Conservation (phyloP, 35 echinoderm and acorn worm species). For the Lytechinus pictus region DNA sequence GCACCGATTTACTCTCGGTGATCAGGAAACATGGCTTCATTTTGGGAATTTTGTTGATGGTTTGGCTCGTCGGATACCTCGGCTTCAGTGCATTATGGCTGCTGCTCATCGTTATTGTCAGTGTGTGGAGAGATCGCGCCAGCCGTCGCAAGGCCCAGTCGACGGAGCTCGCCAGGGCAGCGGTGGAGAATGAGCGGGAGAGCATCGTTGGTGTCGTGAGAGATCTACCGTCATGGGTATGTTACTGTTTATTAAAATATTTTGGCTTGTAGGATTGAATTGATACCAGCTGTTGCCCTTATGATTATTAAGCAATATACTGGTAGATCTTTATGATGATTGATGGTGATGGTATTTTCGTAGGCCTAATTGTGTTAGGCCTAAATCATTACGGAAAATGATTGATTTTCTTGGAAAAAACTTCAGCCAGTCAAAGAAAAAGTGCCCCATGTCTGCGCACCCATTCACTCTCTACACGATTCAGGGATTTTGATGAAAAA, state of each 20-base stretch:
- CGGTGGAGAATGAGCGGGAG: constrained; percentile 76
- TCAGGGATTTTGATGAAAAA: too few species aligned
- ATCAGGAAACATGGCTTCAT: constrained; percentile 63
- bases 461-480: too few species aligned
- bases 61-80: constrained; percentile 81
- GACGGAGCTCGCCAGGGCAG: constrained; percentile 62
- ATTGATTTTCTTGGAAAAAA: too few species aligned
- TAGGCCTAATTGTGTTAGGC: too few species aligned
- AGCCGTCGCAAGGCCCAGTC: constrained; percentile 57
- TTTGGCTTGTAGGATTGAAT: too few species aligned
- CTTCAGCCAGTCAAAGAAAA: too few species aligned
- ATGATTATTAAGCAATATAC: too few species aligned
- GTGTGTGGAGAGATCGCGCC: constrained; percentile 76
- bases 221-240: constrained; percentile 86
- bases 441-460: too few species aligned
- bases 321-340: too few species aligned
- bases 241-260: not conserved
- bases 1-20: constrained; percentile 44
- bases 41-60: constrained; percentile 64
- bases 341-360: too few species aligned
- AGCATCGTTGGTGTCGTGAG: constrained; percentile 67
- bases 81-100: constrained; percentile 81
- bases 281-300: too few species aligned
- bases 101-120: constrained; percentile 62
- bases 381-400: too few species aligned